Evolutionary conservation across 2,797 vertebrate species (phyloP).

Genomic region (Oryzias dopingdopingensis): DNA sequence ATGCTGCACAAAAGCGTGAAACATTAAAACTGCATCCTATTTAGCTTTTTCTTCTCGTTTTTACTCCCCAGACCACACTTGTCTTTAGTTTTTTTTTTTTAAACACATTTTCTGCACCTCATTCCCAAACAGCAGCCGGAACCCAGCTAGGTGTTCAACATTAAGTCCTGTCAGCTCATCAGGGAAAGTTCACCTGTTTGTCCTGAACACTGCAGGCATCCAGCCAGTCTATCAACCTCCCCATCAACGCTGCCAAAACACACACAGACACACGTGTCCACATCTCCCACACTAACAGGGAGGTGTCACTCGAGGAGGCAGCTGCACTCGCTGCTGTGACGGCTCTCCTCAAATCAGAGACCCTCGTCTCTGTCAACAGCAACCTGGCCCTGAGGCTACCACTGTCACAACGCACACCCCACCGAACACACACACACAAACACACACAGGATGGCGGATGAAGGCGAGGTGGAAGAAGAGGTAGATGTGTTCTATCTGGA

Average conservation of each 20-base stretch:
- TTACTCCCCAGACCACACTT: constrained; percentile 40
- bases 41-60: constrained; percentile 31
- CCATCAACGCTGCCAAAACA: constrained; percentile 50
- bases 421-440: constrained; percentile 45
- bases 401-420: constrained; percentile 89
- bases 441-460: constrained; percentile 78
- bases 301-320: constrained; percentile 94
- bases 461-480: constrained; percentile 65
- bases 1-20: constrained; percentile 30
- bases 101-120: constrained; percentile 53
- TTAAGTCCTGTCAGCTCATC: constrained; percentile 96
- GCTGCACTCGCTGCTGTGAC: constrained; percentile 92
- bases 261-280: constrained; percentile 52
- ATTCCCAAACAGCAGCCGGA: constrained; percentile 77
- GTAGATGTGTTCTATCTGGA: constrained; percentile 46
- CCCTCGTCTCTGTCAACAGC: constrained; percentile 96
- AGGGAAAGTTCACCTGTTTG: constrained; percentile 91
- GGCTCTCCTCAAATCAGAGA: constrained; percentile 97
- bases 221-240: constrained; percentile 72
- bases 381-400: constrained; percentile 95
- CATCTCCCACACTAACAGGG: constrained; percentile 76
- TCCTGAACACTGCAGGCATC: constrained; percentile 92
- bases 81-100: constrained; percentile 34
- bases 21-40: constrained; percentile 37
- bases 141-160: constrained; percentile 82